Evolutionary conservation across 2,113 vertebrate genomes (phyloP).

Genomic region (Formicarius rufipectus): DNA sequence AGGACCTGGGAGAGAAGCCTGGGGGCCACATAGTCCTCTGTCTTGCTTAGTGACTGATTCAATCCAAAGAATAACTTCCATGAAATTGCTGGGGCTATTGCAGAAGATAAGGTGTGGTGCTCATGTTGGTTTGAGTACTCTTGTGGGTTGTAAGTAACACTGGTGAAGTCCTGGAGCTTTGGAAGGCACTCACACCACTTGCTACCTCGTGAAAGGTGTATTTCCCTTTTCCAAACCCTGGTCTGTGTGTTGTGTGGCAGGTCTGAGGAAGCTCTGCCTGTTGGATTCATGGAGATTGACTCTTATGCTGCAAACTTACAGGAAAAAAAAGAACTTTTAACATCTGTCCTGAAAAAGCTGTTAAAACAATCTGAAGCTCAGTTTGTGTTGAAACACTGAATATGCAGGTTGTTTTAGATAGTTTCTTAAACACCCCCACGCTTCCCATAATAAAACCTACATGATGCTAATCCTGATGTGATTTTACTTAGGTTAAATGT

Average conservation of each 20-base stretch:
- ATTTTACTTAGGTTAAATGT: not conserved
- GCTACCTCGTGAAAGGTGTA: not conserved
- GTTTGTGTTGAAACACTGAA: not conserved
- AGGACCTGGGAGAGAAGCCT: slow-evolving; percentile 36
- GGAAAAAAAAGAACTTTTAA: not conserved
- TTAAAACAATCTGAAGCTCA: not conserved
- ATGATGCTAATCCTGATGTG: not conserved
- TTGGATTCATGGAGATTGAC: accelerated
- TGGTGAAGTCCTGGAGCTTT: not conserved
- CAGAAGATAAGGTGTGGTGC: not conserved
- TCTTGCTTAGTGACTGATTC: not conserved
- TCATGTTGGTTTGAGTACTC: not conserved
- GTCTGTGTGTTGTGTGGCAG: not conserved
- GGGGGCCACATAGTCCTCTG: not conserved
- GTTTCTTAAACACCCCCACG: not conserved
- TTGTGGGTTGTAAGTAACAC: not conserved
- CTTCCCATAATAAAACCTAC: not conserved
- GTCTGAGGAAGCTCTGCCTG: not conserved
- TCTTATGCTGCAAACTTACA: accelerated
- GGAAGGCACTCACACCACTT: not conserved
- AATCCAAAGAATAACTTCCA: not conserved
- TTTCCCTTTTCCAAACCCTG: not conserved
- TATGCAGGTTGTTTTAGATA: not conserved
- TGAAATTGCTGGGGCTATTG: not conserved
- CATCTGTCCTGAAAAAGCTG: not conserved